These are phyloP conservation scores for Miniopterus natalensis DNA, from an alignment of 2,113 vertebrate species.

Conservation along the genomic window DNA sequence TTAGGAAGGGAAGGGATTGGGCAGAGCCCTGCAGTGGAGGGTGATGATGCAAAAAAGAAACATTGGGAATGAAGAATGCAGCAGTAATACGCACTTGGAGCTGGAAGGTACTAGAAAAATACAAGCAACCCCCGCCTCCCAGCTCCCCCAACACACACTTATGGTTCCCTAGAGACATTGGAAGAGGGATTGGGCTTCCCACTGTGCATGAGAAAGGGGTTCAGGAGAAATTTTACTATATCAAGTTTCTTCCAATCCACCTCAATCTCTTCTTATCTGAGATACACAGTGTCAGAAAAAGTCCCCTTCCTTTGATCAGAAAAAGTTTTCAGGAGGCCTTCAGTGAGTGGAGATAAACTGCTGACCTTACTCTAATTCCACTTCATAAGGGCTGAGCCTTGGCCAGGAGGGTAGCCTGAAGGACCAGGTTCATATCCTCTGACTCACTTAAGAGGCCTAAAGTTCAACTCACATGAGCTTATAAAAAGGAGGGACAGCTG, in stretches of 20 bases:
- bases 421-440: background rate
- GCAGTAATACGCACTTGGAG: background rate
- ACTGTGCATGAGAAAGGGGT: background rate
- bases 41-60: background rate
- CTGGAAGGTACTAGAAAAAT: background rate
- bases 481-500: background rate
- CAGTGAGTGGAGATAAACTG: background rate
- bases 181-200: background rate
- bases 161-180: background rate
- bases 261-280: background rate
- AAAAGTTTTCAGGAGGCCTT: background rate
- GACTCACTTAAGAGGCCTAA: background rate
- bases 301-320: background rate
- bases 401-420: background rate
- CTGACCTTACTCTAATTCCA: background rate
- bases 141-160: background rate
- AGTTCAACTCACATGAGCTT: background rate
- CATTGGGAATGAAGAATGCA: background rate
- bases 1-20: background rate
- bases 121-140: background rate
- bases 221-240: background rate
- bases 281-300: background rate
- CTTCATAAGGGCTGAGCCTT: background rate
- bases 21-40: background rate
- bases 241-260: background rate